These are phyloP conservation scores for Proteles cristata DNA, from an alignment of 2,113 vertebrate genomes.

Conservation along the genomic window DNA sequence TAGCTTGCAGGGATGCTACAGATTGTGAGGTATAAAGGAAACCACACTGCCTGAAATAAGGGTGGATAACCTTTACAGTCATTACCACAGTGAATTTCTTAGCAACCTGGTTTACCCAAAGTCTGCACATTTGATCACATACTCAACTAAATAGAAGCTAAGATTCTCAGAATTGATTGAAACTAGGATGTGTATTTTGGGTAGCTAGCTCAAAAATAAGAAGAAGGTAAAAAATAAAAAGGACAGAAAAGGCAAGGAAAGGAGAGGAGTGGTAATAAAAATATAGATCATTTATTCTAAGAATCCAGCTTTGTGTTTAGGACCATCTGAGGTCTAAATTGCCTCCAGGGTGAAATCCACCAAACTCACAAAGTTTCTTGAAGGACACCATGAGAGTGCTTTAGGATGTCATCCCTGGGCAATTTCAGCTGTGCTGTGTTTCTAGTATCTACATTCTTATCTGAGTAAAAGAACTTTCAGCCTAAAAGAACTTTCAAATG, in stretches of 20 bases:
- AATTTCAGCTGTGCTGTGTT: constrained; percentile 93
- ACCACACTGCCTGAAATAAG: neutral
- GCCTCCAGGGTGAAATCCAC: constrained; percentile 94
- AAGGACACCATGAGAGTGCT: constrained; percentile 94
- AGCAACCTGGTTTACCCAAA: neutral
- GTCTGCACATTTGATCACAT: neutral
- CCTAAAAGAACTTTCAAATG: too few relatives aligned
- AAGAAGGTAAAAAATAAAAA: neutral
- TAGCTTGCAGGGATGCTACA: neutral
- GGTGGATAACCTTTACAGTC: neutral
- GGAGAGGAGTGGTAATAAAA: neutral
- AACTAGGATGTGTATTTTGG: neutral
- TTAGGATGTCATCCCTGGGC: constrained; percentile 93
- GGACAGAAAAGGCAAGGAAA: neutral
- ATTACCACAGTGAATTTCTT: neutral
- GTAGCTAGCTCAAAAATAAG: neutral
- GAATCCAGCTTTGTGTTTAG: constrained; percentile 95
- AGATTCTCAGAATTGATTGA: neutral
- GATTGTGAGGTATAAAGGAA: neutral
- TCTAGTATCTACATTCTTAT: constrained; percentile 93
- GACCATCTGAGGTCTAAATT: constrained; percentile 93
- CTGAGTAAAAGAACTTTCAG: constrained; percentile 91
- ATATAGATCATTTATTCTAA: constrained; percentile 89
- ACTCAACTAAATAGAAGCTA: neutral
- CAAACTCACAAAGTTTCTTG: constrained; percentile 93